Base-by-base conservation (phyloP, 1,140 invertebrate species). In the Drosophila pallidifrons region DNA sequence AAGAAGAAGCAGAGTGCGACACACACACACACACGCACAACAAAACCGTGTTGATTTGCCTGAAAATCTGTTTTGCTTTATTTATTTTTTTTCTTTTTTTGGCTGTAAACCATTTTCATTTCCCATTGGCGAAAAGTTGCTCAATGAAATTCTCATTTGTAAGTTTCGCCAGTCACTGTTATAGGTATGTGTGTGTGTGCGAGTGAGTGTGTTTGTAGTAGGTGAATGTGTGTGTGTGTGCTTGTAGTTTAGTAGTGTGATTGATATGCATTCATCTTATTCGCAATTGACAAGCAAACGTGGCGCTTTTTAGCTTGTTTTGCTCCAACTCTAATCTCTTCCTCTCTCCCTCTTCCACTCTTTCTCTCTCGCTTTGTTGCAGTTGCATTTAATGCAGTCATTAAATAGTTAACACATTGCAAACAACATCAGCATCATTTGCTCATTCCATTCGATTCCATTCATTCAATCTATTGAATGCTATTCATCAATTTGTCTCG, bases 261-360 rank as follows among this genome's bases (percentile, higher is more conserved):
- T 68, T 61, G 55, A 74, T 74, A 55, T 60, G 65, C 57, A 74
- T 74, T 74, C 65, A 61, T 74, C 65, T 74, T 69, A 55, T 55
- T 69, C 41, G 49, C 25, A 35, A 68, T 68, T 61, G 71, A 74
- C 41, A 68, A 60, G 52, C 61, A 30, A 16, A 30, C 32, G 11
- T 43, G 10, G 20, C 46, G 25, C 28, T 45, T 20, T 25, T 59
- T 59, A 11, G 10, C 13, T 57, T 46, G 16, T 28, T 47, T 45
- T 3, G 3, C n/a, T 5, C 10, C 41, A 10, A 25, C 8, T 35
- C 25, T 4, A 13, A 20, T 47, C 45, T 30, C 25, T 6, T n/a
- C 10, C 15, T 7, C 30, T 32, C 30, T 32, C 30, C 7, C 6
- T 1, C 30, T 32, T 6, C 7, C 6, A 1, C 30, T 32, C 30